These are phyloP conservation scores for Acanthis flammea DNA, from an alignment of 2,797 vertebrate genomes.

Conservation along the genomic window DNA sequence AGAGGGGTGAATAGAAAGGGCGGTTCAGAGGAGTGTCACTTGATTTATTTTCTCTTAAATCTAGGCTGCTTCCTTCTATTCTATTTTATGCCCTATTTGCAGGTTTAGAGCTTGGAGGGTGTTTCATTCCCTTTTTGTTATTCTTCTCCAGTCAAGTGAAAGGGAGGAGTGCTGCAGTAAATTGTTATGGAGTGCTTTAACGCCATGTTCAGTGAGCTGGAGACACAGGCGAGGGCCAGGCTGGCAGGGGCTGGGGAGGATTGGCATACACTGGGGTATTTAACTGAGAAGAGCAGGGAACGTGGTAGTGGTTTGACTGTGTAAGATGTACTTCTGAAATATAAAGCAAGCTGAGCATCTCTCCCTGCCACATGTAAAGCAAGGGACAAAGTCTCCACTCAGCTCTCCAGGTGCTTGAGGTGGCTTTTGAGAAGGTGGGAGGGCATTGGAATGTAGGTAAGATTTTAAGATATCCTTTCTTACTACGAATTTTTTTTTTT, in stretches of 20 bases:
- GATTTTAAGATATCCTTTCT: neutral
- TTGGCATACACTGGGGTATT: neutral
- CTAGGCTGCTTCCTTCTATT: neutral
- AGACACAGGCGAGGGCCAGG: neutral
- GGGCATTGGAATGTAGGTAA: neutral
- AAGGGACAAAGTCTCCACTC: neutral
- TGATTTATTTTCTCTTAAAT: neutral
- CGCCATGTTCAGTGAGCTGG: neutral
- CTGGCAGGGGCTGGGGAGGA: neutral
- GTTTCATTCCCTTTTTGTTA: neutral
- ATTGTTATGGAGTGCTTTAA: neutral
- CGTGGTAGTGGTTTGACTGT: neutral
- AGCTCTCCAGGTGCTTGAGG: neutral
- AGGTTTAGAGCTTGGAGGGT: neutral
- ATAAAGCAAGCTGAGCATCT: neutral
- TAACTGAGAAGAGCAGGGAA: neutral
- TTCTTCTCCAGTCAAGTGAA: neutral
- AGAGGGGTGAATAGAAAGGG: neutral
- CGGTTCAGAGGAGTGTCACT: neutral
- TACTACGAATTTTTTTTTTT: neutral
- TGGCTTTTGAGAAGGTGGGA: neutral
- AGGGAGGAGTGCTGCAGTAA: neutral
- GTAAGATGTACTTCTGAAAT: neutral
- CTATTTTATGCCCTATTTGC: neutral
- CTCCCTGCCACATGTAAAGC: neutral